Base-by-base conservation (phyloP, 1,140 invertebrate genomes). In the Calosoma granatense region DNA sequence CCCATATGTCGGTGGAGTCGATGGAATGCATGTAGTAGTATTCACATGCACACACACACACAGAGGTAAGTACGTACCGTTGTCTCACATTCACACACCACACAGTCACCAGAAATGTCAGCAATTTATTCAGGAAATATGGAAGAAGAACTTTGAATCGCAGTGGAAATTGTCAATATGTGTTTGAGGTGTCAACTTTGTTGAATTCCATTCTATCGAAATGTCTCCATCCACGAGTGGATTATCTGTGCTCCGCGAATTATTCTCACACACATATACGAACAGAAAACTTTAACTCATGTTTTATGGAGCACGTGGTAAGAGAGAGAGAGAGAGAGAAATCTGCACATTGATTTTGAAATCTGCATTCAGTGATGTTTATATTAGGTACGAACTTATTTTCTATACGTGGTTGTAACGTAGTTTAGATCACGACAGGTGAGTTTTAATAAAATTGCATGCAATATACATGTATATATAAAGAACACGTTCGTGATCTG, bases 141-240 rank as follows among this genome's bases (percentile, higher is more conserved):
- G 41, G 41, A 47, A 47, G n/a, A n/a, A n/a, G 41, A 47, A 47
- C 41, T 47, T 47, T 47, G 3, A 6, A 17, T 47, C 41, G 41
- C n/a, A n/a, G n/a, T n/a, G n/a, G 41, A 47, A 47, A 47, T 47
- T 47, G 41, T 47, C 41, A 47, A 47, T 47, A 47, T 47, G 41
- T 47, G 17, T 47, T 36, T 47, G 41, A 47, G 41, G 41, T 47
- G 41, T 47, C 41, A 47, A 47, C 6, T 47, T 9, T 17, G 17
- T 6, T 9, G 41, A 47, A 12, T 47, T 6, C 41, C 15, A 47
- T 47, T 47, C 41, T 12, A 17, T 47, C 15, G 9, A 47, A 9
- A 17, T 12, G 6, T 9, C 17, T 17, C 17, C 6, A 17, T 17
- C 4, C 41, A 47, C 41, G 17, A 3, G 17, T 9, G 17, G 9